Percentiles rank a stretch among this genome's conserved stretches.
These are phyloP conservation scores for Slavum lentiscoides DNA, from an alignment of 2,888 invertebrate genomes.

Conservation along the genomic window DNA sequence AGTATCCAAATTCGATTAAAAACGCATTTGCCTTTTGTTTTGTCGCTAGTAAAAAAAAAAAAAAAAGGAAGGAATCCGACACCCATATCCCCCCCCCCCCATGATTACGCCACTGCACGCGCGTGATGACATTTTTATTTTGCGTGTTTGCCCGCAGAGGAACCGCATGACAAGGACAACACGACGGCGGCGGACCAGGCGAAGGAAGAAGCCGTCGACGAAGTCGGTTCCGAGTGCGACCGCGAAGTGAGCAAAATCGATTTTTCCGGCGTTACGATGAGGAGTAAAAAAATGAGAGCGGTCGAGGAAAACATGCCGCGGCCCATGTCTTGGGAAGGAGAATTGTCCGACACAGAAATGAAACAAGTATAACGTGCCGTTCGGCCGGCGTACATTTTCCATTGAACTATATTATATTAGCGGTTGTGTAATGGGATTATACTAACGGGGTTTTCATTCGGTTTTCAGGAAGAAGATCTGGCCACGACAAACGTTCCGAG, in stretches of 20 bases:
- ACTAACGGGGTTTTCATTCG: background rate
- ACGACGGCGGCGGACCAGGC: constrained; percentile 4
- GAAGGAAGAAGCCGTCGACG: constrained; percentile 55
- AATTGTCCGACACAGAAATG: constrained; percentile 82
- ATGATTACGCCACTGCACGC: too few relatives aligned
- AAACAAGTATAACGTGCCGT: constrained; percentile 57
- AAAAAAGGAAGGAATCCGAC: too few relatives aligned
- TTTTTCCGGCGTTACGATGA: constrained; percentile 65
- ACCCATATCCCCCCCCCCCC: too few relatives aligned
- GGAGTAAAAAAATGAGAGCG: constrained; percentile 68
- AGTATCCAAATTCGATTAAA: too few relatives aligned
- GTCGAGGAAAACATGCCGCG: constrained; percentile 62
- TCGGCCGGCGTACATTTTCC: too few relatives aligned
- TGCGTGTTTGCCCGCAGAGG: constrained; percentile 14
- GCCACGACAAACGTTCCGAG: constrained; percentile 11
- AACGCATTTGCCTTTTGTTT: too few relatives aligned
- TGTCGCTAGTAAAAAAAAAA: too few relatives aligned
- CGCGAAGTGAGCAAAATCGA: constrained; percentile 79
- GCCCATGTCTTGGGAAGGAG: constrained; percentile 95
- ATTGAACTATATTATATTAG: background rate
- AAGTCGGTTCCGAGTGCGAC: constrained; percentile 72
- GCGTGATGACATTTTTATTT: background rate
- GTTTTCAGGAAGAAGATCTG: constrained; percentile 40
- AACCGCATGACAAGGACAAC: constrained; percentile 35
- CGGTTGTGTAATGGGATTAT: background rate